Base-by-base conservation (phyloP, 2,888 invertebrate genomes). In the Cataglyphis livida region DNA sequence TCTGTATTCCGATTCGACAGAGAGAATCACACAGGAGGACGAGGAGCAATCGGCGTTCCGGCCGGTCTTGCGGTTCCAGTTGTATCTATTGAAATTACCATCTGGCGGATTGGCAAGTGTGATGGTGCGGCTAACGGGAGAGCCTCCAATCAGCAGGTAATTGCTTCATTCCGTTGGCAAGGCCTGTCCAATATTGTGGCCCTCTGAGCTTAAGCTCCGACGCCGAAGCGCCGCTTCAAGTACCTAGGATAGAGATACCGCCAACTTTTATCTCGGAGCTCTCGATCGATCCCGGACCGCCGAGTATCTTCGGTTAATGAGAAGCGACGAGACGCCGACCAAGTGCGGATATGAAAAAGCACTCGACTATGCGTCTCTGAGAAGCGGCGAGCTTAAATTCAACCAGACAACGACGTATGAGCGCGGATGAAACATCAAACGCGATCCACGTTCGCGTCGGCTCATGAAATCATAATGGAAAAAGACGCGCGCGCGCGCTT, bases 141-240 rank as follows among this genome's bases (percentile, higher is more conserved):
- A 90, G 91, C 89, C 92, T 94, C 93, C 93, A 93, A 94, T 94
- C 94, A 94, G 92, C 91, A 90, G 92, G 91, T 94, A 94, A 94
- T 94, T 94, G 94, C 93, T 93, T 94, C 93, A 92, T 94, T 93
- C 92, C 92, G 90, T 87, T 88, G 88, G 87, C 85, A 83, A 81
- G 85, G 84, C 82, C 66, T 65, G 61, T 54, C 75, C 83, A 86
- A 89, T 86, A 85, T 86, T 85, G 86, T 81, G 81, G 73, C 57
- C 65, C 85, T 65, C 44, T 78, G 81, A 66, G 57, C 65, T 74
- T 74, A 44, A 81, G 51, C 73, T 81, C 48, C 62, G 35, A 62
- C 70, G 61, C 28, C 32, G 76, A 68, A 51, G 41, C 64, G 85
- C 70, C 65, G 38, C 32, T 41, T 25, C 71, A 35, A 79, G 38